Base-by-base conservation (phyloP, 1,140 invertebrate species). In the Cotesia typhae region DNA sequence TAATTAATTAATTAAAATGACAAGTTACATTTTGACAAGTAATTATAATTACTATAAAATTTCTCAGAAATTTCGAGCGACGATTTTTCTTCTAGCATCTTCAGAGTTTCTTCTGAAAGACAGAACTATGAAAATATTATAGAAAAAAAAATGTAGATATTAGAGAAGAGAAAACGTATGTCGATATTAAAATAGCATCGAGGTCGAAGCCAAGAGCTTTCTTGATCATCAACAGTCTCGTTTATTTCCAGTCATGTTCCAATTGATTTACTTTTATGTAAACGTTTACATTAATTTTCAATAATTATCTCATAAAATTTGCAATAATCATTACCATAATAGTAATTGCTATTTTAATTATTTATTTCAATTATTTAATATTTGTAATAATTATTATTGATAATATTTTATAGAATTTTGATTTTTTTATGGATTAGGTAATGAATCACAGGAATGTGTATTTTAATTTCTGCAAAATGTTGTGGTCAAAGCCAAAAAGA, bases 111-210 rank as follows among this genome's bases (percentile, higher is more conserved):
- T 17, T 17, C 17, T 17, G 0, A 28, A 37, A n/a, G n/a, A 57
- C 47, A 12, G 35, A 28, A 55, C 35, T 63, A n/a, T 17, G 37
- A 28, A n/a, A 57, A 70, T 70, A 28, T 70, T 41, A 4, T 20
- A 20, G 38, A 61, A 66, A 51, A 47, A 47, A 59, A 60, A 57
- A 41, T 10, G 20, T 53, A 59, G 20, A 59, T 59, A 17, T 20
- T 20, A 67, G 5, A 59, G 53, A 6, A 28, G 38, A 12, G 47
- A 53, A 41, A 55, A 59, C 67, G 55, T 68, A 59, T 67, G 66
- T 59, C 35, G 65, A 72, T 80, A 81, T 81, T 78, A 83, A 83
- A 83, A 83, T 83, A 82, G 82, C 77, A 80, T 74, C 78, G 80
- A 83, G 82, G 80, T 78, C 80, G 78, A 41, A 60, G 73, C 65